phyloP scores from a whole-genome alignment of 2,797 vertebrate species.

The Orestias chungarensis region DNA sequence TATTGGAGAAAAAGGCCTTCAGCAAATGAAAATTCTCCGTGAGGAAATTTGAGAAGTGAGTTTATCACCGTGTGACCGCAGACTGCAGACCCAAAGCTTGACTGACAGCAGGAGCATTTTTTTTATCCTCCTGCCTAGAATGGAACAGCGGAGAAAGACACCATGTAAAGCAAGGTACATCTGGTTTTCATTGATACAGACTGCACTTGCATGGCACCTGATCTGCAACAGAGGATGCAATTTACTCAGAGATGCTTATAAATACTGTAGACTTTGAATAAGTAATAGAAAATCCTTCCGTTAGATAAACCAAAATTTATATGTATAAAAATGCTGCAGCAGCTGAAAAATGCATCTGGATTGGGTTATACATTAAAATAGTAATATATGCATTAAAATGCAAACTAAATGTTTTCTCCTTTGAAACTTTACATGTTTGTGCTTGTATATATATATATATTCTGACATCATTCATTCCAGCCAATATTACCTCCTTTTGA shows the following conservation, averaged over 20 bases:
- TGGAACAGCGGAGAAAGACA: constrained; percentile 45
- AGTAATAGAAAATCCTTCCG: constrained; percentile 7
- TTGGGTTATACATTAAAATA: not conserved
- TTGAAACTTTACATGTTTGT: constrained; percentile 14
- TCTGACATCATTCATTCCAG: constrained; percentile 21
- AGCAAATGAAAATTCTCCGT: constrained; percentile 58
- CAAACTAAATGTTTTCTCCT: not conserved
- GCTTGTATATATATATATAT: constrained; percentile 22
- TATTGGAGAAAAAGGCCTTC: constrained; percentile 29
- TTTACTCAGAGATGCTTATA: constrained; percentile 39
- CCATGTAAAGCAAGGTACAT: constrained; percentile 58
- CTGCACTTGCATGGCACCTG: constrained; percentile 43
- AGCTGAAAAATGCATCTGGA: constrained; percentile 9
- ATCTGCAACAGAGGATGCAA: constrained; percentile 37
- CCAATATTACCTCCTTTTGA: constrained; percentile 45
- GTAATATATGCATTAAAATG: constrained; percentile 11
- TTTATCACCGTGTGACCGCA: constrained; percentile 73
- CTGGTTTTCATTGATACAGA: constrained; percentile 76
- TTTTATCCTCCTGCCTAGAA: constrained; percentile 49
- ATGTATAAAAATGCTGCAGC: constrained; percentile 12
- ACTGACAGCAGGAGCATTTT: constrained; percentile 62
- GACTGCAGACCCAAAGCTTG: constrained; percentile 62
- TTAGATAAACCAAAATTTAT: not conserved
- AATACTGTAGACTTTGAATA: constrained; percentile 40
- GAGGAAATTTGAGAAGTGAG: constrained; percentile 52